A percentile compares a stretch with the other conserved stretches of the same genome.
Conservation (phyloP, 2,797 vertebrate species). For the Scyliorhinus canicula region DNA sequence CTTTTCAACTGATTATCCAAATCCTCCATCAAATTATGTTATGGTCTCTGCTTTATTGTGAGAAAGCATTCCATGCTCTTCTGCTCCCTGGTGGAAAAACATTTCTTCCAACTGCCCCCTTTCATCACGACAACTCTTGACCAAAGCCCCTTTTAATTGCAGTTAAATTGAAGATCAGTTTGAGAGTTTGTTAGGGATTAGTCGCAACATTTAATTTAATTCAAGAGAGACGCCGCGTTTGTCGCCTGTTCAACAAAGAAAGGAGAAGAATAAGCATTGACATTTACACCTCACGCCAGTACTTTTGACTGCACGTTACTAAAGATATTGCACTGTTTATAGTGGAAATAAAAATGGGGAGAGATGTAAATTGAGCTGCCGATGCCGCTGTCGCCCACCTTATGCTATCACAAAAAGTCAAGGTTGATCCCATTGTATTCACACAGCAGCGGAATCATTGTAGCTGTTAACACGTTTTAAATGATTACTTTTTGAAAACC, state of each 20-base stretch:
- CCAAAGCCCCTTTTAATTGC: not conserved
- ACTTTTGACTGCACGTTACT: not conserved
- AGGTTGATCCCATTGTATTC: not conserved
- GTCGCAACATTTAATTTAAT: not conserved
- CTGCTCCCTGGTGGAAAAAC: not conserved
- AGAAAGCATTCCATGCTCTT: not conserved
- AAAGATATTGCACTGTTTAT: not conserved
- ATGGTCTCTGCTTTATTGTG: not conserved
- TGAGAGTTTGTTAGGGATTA: not conserved
- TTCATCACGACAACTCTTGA: not conserved
- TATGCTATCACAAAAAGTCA: not conserved
- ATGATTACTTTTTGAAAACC: not conserved
- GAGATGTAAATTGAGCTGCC: not conserved
- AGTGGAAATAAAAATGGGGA: not conserved
- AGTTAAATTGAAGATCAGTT: not conserved
- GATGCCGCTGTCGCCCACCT: not conserved
- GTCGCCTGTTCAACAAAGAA: not conserved
- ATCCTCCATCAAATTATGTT: not conserved
- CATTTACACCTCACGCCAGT: not conserved
- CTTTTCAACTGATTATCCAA: not conserved
- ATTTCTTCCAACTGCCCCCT: not conserved
- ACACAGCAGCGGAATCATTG: not conserved
- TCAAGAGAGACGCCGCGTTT: not conserved
- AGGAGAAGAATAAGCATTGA: not conserved
- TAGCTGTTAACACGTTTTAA: conserved; percentile 12